Evolutionary conservation across 2,888 invertebrate species (phyloP), one percentile per base, ranked within the genome.

Genomic region (Lithophane semibrunnea): DNA sequence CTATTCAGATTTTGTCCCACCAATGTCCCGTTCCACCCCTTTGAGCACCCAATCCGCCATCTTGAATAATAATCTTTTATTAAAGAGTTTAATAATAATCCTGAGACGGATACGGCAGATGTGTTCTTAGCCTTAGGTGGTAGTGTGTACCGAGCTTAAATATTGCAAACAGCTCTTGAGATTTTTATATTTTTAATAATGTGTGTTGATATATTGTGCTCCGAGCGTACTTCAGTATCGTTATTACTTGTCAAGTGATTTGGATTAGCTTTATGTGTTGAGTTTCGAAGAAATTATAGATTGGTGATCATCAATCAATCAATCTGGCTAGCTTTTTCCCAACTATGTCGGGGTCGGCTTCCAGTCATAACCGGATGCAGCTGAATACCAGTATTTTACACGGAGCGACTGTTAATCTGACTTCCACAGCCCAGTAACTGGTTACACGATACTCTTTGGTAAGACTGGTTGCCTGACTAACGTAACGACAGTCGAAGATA

Each of bases 21-120:
- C 79, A 79, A 86, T 49, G 75, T 83, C 66, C 83, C 79, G 76
- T 77, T 83, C 83, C 89, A 88, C 89, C 89, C 86, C 88, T 79
- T 88, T 79, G 70, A 83, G 94, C 95, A 95, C 95, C 95, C 94
- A 94, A 79, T 80, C 93, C 90, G 95, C 95, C 96, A 96, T 95
- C 90, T 95, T 95, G 92, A 76, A 86, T 93, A 92, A 93, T 94
- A 92, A 92, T 92, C 92, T 93, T 94, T 93, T 93, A 92, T 92
- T 90, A 93, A 93, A 93, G 92, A 92, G 91, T 92, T 90, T 90
- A 90, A 92, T 92, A 93, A 92, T 94, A 95, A 93, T 92, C 90
- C 91, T 87, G 91, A 90, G 90, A 90, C 88, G 90, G 90, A 87
- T 89, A 85, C 84, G 88, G 88, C 88, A 88, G 88, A 88, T 89